Evolutionary conservation across 2,797 vertebrate species (phyloP).

Genomic region (Picus viridis): DNA sequence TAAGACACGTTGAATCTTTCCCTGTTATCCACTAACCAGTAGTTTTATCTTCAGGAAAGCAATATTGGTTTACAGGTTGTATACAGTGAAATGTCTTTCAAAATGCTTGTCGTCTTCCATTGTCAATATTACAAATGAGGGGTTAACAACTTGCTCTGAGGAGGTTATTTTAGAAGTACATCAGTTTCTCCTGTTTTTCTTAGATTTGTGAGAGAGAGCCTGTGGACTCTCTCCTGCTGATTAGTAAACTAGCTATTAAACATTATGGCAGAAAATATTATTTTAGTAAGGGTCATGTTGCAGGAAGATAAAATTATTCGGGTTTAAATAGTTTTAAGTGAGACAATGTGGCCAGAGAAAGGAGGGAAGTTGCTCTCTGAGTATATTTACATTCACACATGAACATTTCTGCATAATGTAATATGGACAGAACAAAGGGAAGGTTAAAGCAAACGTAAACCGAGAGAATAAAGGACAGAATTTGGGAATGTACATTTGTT

Average conservation of each 20-base stretch:
- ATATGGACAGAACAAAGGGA: neutral
- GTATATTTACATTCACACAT: neutral
- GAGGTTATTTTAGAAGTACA: neutral
- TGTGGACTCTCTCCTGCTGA: neutral
- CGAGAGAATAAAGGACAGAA: neutral
- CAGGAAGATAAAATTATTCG: neutral
- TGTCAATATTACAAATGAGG: neutral
- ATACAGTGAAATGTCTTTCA: neutral
- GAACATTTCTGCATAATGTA: neutral
- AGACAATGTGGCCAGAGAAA: neutral
- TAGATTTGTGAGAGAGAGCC: neutral
- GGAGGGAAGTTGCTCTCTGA: neutral
- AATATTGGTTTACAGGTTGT: neutral
- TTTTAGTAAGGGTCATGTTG: neutral
- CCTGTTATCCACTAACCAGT: neutral
- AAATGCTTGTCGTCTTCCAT: neutral
- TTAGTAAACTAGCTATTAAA: neutral
- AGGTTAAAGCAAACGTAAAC: neutral
- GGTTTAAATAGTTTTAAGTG: neutral
- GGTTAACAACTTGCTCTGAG: neutral
- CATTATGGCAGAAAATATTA: neutral
- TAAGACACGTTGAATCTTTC: neutral
- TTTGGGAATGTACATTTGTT: neutral
- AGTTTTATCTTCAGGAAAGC: neutral
- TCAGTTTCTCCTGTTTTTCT: neutral